Evolutionary conservation across 1,140 invertebrate genomes (phyloP).

Genomic region (Leptopilina clavipes): DNA sequence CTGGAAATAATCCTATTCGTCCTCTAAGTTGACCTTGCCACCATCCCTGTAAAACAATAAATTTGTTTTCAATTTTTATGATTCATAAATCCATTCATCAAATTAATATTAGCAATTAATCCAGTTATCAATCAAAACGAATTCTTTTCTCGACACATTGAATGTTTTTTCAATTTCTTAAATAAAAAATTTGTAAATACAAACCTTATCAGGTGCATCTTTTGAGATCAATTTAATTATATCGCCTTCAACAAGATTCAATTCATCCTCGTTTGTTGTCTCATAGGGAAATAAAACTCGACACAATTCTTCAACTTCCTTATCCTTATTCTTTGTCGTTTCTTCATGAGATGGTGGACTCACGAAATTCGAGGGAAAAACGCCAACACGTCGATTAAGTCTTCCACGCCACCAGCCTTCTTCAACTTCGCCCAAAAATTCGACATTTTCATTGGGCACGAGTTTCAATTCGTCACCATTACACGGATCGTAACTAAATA

Average conservation of each 20-base stretch:
- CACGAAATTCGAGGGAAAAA: constrained; percentile 97
- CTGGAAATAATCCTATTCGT: constrained; percentile 94
- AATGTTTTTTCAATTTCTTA: not conserved
- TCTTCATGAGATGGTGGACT: constrained; percentile 61
- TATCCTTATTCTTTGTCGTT: constrained; percentile 51
- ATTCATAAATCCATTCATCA: no score
- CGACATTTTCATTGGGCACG: constrained; percentile 89
- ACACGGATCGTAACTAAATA: constrained; percentile 93
- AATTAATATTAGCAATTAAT: no score
- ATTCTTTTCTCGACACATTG: no score
- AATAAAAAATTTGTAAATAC: constrained; percentile 24
- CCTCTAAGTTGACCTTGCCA: constrained; percentile 96
- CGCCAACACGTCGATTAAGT: constrained; percentile 84
- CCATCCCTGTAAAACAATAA: constrained; percentile 81
- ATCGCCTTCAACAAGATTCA: constrained; percentile 92
- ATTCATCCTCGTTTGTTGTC: constrained; percentile 94
- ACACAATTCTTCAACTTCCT: constrained; percentile 81
- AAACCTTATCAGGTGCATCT: constrained; percentile 88
- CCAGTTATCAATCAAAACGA: no score
- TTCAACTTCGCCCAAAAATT: constrained; percentile 91
- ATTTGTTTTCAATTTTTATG: no score
- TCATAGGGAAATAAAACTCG: constrained; percentile 92
- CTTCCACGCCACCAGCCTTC: constrained; percentile 93
- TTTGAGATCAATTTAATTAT: constrained; percentile 90
- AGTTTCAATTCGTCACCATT: constrained; percentile 94